phyloP scores from a whole-genome alignment of 2,888 invertebrate species.

The Eilema depressum region DNA sequence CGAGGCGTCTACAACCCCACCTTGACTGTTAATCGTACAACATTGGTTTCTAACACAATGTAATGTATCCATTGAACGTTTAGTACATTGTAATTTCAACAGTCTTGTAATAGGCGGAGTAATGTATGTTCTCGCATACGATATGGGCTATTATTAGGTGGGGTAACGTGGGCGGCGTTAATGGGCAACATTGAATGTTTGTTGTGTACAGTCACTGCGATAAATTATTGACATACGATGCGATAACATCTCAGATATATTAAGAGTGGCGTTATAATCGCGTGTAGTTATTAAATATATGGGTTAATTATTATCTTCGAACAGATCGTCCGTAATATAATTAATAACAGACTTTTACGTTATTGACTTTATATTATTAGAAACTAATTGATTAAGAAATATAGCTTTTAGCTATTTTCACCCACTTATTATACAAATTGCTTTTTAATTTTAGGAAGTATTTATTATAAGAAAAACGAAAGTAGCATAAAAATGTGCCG shows the following conservation, averaged over 20 bases:
- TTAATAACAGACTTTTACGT: background rate
- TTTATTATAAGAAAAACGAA: background rate
- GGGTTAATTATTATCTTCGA: slow-evolving; percentile 37
- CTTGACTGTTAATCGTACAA: slow-evolving; percentile 50
- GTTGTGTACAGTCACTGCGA: slow-evolving; percentile 53
- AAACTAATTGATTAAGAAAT: slow-evolving; percentile 2
- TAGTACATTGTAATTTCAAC: slow-evolving; percentile 41
- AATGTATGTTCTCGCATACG: slow-evolving; percentile 54
- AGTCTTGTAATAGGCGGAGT: slow-evolving; percentile 49
- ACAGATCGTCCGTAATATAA: background rate
- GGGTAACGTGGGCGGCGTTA: slow-evolving; percentile 53
- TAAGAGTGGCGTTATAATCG: slow-evolving; percentile 39
- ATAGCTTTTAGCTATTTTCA: background rate
- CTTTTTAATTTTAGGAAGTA: background rate
- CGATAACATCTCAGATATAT: slow-evolving; percentile 43
- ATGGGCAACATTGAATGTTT: slow-evolving; percentile 66
- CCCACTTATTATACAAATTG: background rate
- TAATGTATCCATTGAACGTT: slow-evolving; percentile 62
- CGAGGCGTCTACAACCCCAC: slow-evolving; percentile 71
- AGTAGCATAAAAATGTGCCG: background rate
- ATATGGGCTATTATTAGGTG: slow-evolving; percentile 36
- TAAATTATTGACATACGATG: slow-evolving; percentile 44
- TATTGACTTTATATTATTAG: background rate
- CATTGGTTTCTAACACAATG: slow-evolving; percentile 42
- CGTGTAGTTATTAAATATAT: slow-evolving; percentile 29